Evolutionary conservation across 2,113 vertebrate species (phyloP), one percentile per base, ranked within the genome.

Genomic region (Parus major): DNA sequence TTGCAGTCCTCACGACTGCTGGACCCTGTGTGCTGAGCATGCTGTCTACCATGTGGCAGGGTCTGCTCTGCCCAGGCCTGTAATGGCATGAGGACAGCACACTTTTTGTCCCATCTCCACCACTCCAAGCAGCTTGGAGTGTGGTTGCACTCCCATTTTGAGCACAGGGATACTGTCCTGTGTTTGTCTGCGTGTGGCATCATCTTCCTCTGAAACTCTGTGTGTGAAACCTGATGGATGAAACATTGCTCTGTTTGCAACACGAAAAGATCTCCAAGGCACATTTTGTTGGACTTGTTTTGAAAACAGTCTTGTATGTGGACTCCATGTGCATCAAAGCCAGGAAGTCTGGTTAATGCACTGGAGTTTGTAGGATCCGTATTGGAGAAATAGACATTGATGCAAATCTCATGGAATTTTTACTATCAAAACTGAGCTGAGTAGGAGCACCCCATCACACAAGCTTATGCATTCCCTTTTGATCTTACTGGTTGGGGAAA

Each of bases 1-100:
- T 42, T 86, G 46, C 42, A 41, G 47, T 57, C 61, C 24, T 53
- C 29, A 19, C 19, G n/a, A 53, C 52, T 36, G n/a, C 11, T 1
- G 7, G n/a, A 28, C 25, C 4, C 1, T 29, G 15, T 68, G 20
- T 46, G n/a, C 46, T 70, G 44, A 46, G 39, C 6, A 1, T 22
- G 41, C 24, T 4, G 10, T 47, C 35, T 72, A 49, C 36, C 14
- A 6, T 6, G 6, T n/a, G 12, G n/a, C 50, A 35, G 39, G 13
- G 14, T 69, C 29, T 63, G 12, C 42, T 66, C 28, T 46, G 25
- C 23, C 14, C 0, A 0, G 33, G 14, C 9, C 46, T 65, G 20
- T 61, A 35, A 12, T 5, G 4, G 5, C 4, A 33, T 55, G 21
- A 76, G 53, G 23, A 33, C 35, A 64, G 35, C 9, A 33, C 3